A percentile compares a stretch with the other conserved stretches of the same genome.
phyloP scores from a whole-genome alignment of 2,797 vertebrate species.

The Pampus argenteus region DNA sequence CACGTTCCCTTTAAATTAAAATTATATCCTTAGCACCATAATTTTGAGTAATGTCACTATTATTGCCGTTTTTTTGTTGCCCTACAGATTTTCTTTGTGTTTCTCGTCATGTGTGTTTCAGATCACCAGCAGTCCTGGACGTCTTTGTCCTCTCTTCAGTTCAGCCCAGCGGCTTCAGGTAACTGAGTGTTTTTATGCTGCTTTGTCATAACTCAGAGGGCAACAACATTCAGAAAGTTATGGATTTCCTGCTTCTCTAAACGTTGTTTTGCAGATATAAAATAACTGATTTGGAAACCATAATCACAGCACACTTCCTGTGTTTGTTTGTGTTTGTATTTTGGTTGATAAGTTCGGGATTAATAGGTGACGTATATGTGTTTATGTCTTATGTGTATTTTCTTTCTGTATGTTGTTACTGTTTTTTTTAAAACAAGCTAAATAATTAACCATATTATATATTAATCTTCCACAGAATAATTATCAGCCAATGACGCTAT shows the following conservation, averaged over 20 bases:
- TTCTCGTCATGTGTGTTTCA: constrained; percentile 46
- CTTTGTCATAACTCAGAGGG: neutral
- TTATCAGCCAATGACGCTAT: neutral
- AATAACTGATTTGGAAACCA: neutral
- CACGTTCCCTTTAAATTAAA: neutral
- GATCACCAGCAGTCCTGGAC: constrained; percentile 85
- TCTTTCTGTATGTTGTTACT: neutral
- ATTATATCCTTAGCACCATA: neutral
- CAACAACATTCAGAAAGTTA: neutral
- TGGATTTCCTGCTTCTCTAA: neutral
- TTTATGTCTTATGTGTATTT: too few relatives aligned
- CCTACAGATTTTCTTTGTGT: constrained; percentile 8
- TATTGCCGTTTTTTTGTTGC: neutral
- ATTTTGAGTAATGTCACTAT: constrained; percentile 1
- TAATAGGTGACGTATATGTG: too few relatives aligned
- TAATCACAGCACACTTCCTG: too few relatives aligned
- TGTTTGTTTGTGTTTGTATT: too few relatives aligned
- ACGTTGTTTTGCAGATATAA: neutral
- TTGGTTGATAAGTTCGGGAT: too few relatives aligned
- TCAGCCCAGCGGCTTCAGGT: constrained; percentile 85
- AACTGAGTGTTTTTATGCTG: constrained; percentile 44
- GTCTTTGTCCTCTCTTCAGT: constrained; percentile 83
- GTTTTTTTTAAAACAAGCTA: neutral
- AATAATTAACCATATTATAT: neutral
- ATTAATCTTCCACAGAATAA: neutral